Evolutionary conservation across 2,888 invertebrate species (phyloP).

Genomic region (Amphipyra berbera): DNA sequence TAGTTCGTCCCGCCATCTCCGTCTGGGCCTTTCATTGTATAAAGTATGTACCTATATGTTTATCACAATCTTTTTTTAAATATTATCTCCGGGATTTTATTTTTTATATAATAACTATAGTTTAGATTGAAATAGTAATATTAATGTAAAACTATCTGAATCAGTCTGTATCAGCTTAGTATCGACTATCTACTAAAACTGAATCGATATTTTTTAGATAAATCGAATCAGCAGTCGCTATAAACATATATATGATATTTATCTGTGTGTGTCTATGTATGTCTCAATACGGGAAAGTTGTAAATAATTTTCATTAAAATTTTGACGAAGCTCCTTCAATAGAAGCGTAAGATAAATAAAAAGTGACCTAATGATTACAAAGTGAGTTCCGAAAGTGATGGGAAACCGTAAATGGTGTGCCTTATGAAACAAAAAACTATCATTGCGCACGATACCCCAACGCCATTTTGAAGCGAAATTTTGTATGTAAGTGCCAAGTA

Average conservation of each 20-base stretch:
- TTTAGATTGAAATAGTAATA: no score
- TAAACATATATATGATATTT: slow-evolving; percentile 46
- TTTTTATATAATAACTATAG: no score
- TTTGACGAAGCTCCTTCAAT: slow-evolving; percentile 68
- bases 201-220: no score
- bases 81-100: no score
- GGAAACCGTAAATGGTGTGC: slow-evolving; percentile 78
- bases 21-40: no score
- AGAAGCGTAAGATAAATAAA: slow-evolving; percentile 70
- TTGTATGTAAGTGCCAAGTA: slow-evolving; percentile 90
- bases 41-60: no score
- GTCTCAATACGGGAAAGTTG: slow-evolving; percentile 85
- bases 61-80: no score
- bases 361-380: slow-evolving; percentile 74
- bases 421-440: slow-evolving; percentile 89
- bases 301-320: slow-evolving; percentile 85
- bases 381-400: slow-evolving; percentile 80
- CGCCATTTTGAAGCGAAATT: slow-evolving; percentile 91
- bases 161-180: no score
- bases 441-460: slow-evolving; percentile 90
- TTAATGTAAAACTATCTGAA: no score
- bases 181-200: no score
- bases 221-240: no score
- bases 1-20: no score
- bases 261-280: slow-evolving; percentile 66